phyloP scores from a whole-genome alignment of 1,140 invertebrate genomes.

The Pollicipes pollicipes region DNA sequence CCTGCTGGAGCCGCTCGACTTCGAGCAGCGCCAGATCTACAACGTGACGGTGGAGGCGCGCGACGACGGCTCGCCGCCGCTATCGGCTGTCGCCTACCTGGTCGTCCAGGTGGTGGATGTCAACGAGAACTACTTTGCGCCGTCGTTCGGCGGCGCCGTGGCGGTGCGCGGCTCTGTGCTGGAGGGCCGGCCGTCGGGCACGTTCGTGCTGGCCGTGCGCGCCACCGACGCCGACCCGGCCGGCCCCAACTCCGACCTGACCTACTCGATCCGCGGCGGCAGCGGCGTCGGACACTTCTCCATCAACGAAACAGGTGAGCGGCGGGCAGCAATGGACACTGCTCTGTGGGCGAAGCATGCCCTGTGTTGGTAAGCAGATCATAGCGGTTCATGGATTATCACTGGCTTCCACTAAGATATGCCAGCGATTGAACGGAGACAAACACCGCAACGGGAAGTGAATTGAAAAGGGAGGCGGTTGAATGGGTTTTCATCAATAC shows the following conservation, averaged over 20 bases:
- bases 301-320: slow-evolving; percentile 75
- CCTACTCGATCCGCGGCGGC: slow-evolving; percentile 72
- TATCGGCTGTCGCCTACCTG: slow-evolving; percentile 48
- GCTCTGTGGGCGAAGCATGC: no score
- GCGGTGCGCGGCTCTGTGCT: slow-evolving; percentile 34
- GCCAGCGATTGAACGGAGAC: no score
- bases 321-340: no score
- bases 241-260: slow-evolving; percentile 55
- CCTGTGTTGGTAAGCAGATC: no score
- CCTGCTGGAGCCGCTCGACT: slow-evolving; percentile 55
- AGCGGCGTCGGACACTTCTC: slow-evolving; percentile 77
- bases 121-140: slow-evolving; percentile 71
- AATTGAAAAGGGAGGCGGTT: no score
- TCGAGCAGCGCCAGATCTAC: slow-evolving; percentile 70
- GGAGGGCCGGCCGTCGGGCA: slow-evolving; percentile 43
- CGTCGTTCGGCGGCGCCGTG: slow-evolving; percentile 66
- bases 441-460: no score
- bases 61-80: slow-evolving; percentile 48
- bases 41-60: slow-evolving; percentile 62
- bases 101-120: slow-evolving; percentile 79
- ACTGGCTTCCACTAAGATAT: no score
- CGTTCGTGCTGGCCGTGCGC: slow-evolving; percentile 12
- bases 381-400: no score
- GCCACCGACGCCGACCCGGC: slow-evolving; percentile 53
- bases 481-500: no score